A percentile compares a stretch with the other conserved stretches of the same genome.
phyloP scores from a whole-genome alignment of 2,888 invertebrate genomes.

The Ceraclea dissimilis region DNA sequence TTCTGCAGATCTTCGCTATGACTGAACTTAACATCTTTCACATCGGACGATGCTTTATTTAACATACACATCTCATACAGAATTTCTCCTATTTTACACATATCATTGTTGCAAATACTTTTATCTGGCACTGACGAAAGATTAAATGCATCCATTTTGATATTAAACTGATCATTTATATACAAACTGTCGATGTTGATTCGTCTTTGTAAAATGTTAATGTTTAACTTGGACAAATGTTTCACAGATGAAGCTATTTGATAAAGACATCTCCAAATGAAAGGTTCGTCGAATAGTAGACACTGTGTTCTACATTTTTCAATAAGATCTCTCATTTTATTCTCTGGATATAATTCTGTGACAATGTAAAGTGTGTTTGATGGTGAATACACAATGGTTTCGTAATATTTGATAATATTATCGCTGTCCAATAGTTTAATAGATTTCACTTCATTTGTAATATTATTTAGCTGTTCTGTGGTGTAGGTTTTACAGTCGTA shows the following conservation, averaged over 20 bases:
- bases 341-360: slow-evolving; percentile 41
- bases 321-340: slow-evolving; percentile 37
- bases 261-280: slow-evolving; percentile 41
- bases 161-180: slow-evolving; percentile 35
- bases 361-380: slow-evolving; percentile 45
- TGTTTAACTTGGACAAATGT: slow-evolving; percentile 31
- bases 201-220: slow-evolving; percentile 35
- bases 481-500: slow-evolving; percentile 41
- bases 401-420: slow-evolving; percentile 40
- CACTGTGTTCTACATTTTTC: slow-evolving; percentile 34
- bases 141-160: slow-evolving; percentile 41
- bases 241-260: slow-evolving; percentile 38
- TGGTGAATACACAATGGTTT: slow-evolving; percentile 43
- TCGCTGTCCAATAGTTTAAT: slow-evolving; percentile 25
- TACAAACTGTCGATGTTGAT: slow-evolving; percentile 35
- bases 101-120: slow-evolving; percentile 31
- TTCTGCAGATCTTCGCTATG: slow-evolving; percentile 34
- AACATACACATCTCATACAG: slow-evolving; percentile 33
- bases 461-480: slow-evolving; percentile 41
- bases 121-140: slow-evolving; percentile 26
- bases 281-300: slow-evolving; percentile 37
- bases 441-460: slow-evolving; percentile 41
- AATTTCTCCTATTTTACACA: slow-evolving; percentile 34
- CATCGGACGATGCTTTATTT: slow-evolving; percentile 15
- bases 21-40: too few relatives aligned